phyloP scores from a whole-genome alignment of 2,888 invertebrate genomes.

The Eucera pruinosa region DNA sequence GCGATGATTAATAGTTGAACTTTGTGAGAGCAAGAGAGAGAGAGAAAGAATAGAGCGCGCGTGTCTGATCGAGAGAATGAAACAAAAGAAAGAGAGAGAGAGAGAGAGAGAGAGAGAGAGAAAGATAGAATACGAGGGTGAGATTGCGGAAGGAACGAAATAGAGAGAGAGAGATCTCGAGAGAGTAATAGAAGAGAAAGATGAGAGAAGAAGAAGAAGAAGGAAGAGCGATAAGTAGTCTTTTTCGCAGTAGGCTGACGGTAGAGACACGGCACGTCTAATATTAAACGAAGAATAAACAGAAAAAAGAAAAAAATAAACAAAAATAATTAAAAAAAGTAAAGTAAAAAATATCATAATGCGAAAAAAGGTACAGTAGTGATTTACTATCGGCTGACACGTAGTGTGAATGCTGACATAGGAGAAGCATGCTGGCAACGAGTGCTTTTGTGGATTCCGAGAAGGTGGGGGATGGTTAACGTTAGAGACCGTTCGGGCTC shows the following conservation, averaged over 20 bases:
- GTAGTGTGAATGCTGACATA: slow-evolving; percentile 80
- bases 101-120: slow-evolving; percentile 7
- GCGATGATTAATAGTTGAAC: background rate
- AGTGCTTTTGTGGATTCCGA: slow-evolving; percentile 64
- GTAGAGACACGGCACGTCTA: slow-evolving; percentile 81
- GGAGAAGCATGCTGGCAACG: slow-evolving; percentile 76
- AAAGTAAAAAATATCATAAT: slow-evolving; percentile 79
- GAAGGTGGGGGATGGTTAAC: slow-evolving; percentile 25
- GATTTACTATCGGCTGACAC: slow-evolving; percentile 79
- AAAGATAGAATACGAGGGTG: slow-evolving; percentile 33
- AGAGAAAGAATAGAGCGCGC: background rate
- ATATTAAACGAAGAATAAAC: slow-evolving; percentile 74
- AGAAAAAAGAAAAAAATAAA: slow-evolving; percentile 60
- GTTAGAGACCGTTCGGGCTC: background rate
- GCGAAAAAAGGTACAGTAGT: slow-evolving; percentile 80
- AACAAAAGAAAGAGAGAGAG: slow-evolving; percentile 3
- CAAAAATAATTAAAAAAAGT: slow-evolving; percentile 71
- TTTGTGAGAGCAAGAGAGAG: slow-evolving; percentile 13
- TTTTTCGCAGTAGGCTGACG: slow-evolving; percentile 80
- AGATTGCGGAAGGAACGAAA: background rate
- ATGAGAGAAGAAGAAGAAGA: slow-evolving; percentile 15
- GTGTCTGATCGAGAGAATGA: background rate
- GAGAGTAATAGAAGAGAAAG: slow-evolving; percentile 18
- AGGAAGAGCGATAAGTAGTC: slow-evolving; percentile 76
- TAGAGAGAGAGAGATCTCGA: slow-evolving; percentile 7